Evolutionary conservation across 2,797 vertebrate genomes (phyloP), one percentile per base, ranked within the genome.

Genomic region (Sphaeramia orbicularis): DNA sequence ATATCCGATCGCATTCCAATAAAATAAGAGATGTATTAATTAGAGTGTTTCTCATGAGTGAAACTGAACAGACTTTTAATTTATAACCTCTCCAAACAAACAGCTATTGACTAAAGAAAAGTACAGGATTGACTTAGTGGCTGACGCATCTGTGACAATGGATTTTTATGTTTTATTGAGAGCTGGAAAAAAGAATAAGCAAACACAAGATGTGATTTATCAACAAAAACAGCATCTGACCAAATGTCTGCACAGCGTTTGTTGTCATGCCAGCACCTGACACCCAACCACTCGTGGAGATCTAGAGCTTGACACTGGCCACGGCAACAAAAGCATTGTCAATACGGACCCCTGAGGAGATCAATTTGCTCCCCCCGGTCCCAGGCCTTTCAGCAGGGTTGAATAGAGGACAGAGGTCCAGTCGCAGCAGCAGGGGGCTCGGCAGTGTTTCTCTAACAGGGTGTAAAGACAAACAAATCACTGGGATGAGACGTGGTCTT

Each of bases 381-480:
- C 63, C 62, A 80, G 75, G 86, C 83, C 83, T 89, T 89, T 91
- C 85, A 90, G 67, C 68, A 67, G 84, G 84, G 87, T 89, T 90
- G 91, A 93, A 90, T 78, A 60, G 88, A 89, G 89, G 89, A 90
- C 88, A 90, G 80, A 83, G 83, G 81, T 74, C 70, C 60, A 47
- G 81, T 81, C 42, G 43, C 71, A 77, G 71, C 87, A 74, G 86
- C 84, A 62, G 86, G 89, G 80, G 82, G 84, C 80, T 81, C 32
- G 0, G 71, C 91, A 86, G 36, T 92, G 89, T 91, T 89, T 87
- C 84, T 81, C 79, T 90, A 88, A 88, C 65, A 42, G 86, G 84
- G 90, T 88, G 89, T 87, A 86, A 91, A 92, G 90, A 91, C 88
- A 90, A 92, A 91, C 91, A 91, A 89, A 91, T 92, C 82, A 89